A percentile compares a stretch with the other conserved stretches of the same genome.
phyloP scores from a whole-genome alignment of 2,113 vertebrate genomes.

The Ceratotherium simum region DNA sequence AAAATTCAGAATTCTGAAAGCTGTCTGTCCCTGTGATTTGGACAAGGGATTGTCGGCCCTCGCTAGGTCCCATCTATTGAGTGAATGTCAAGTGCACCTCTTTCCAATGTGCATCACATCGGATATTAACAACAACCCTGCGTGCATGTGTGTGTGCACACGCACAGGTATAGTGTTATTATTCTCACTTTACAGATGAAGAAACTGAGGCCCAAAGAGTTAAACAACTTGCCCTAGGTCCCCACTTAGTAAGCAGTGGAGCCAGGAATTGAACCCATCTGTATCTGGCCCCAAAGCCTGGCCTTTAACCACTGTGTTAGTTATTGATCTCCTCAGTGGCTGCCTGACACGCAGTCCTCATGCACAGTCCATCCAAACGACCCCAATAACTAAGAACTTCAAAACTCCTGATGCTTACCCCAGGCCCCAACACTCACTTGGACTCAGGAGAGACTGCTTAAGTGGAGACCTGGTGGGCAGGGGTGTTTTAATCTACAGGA shows the following conservation, averaged over 20 bases:
- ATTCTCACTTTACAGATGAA: slow-evolving; percentile 1
- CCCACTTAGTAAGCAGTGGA: neutral
- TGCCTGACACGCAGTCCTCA: neutral
- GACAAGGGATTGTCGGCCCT: neutral
- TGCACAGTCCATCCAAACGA: neutral
- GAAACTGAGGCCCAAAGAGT: slow-evolving; percentile 21
- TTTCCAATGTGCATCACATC: neutral
- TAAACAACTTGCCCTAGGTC: neutral
- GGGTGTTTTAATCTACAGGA: neutral
- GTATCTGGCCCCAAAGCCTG: neutral
- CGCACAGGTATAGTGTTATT: neutral
- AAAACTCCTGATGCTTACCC: neutral
- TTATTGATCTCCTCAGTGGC: neutral
- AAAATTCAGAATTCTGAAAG: neutral
- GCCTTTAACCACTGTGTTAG: neutral
- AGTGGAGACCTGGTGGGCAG: neutral
- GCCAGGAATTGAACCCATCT: neutral
- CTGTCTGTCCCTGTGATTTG: neutral
- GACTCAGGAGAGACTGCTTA: neutral
- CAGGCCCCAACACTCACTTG: neutral
- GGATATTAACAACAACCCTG: neutral
- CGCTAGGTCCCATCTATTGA: neutral
- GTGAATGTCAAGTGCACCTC: neutral
- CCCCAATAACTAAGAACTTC: neutral
- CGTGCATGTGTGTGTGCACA: too few relatives aligned